Evolutionary conservation across 2,888 invertebrate genomes (phyloP), one percentile per base, ranked within the genome.

Genomic region (Papilio elwesi): DNA sequence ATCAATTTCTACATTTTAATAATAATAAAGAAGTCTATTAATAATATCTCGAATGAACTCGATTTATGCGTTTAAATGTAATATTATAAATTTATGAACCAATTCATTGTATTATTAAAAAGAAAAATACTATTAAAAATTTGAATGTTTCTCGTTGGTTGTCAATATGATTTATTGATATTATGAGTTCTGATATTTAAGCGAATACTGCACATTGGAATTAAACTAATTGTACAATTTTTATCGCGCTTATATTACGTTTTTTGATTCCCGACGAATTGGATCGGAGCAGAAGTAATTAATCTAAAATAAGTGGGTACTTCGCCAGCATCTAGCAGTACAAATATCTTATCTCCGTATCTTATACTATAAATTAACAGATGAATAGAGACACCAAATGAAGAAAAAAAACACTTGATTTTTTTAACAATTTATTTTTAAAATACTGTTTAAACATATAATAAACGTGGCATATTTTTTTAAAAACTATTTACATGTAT

Each of bases 371-470:
- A 26, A 26, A 4, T 26, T 26, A 1, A 26, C 26, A 2, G 4
- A 26, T 26, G 1, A 2, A 26, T 26, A 26, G 26, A 26, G 26
- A 26, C 1, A 26, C 26, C 2, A 26, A 26, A 26, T 26, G 4
- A 26, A 26, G 26, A n/a, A 16, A 47, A 63, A 49, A 59, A 38
- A 4, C 57, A 13, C n/a, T 59, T n/a, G 26, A 9, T 47, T 12
- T 63, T 63, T 64, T 64, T 47, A 57, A 59, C 13, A n/a, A 68
- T 49, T 68, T 59, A 49, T 57, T 68, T 48, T 16, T 59, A 68
- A 68, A 68, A 68, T 68, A 68, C 68, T 68, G 68, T 53, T 16
- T 48, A 48, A 55, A 15, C 26, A 68, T n/a, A 57, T 57, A 59
- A 36, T 57, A 38, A 59, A 8, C 9, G 8, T 57, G 36, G n/a